Conservation (phyloP, 2,113 vertebrate species). For the Hemiscyllium ocellatum region DNA sequence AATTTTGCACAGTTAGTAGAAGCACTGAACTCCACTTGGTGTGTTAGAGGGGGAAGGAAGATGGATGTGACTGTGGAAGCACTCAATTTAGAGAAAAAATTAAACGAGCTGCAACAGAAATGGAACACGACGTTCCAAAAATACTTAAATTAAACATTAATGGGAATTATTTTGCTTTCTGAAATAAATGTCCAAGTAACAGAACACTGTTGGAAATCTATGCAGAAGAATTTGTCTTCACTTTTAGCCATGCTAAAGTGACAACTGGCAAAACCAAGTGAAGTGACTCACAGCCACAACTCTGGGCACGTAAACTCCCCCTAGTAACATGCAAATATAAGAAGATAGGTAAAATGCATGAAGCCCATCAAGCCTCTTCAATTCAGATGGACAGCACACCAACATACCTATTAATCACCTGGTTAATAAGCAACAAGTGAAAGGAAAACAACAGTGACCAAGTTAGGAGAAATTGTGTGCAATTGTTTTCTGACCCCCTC, state of each 20-base stretch:
- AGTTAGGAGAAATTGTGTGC: not conserved
- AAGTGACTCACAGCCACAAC: not conserved
- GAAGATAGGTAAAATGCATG: not conserved
- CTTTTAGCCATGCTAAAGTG: not conserved
- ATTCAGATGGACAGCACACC: not conserved
- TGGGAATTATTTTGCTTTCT: conserved; percentile 23
- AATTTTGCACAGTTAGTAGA: conserved; percentile 27
- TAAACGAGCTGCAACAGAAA: conserved; percentile 49
- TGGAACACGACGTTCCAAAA: conserved; percentile 31
- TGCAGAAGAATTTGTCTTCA: not conserved
- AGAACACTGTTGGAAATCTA: not conserved
- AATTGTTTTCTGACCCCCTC: not conserved
- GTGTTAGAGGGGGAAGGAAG: conserved; percentile 38
- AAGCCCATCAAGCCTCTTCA: not conserved
- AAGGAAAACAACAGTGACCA: not conserved
- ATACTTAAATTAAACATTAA: conserved; percentile 37
- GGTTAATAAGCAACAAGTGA: not conserved
- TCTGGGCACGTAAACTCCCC: not conserved
- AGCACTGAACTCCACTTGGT: conserved; percentile 5
- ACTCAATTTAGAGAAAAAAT: conserved; percentile 50
- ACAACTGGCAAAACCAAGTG: not conserved
- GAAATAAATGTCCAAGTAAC: conserved; percentile 32
- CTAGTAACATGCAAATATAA: not conserved
- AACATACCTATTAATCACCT: not conserved
- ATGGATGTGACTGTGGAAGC: conserved; percentile 48